Percentiles rank a stretch among this genome's conserved stretches.
Conservation (phyloP, 2,113 vertebrate species). For the Steatornis caripensis region DNA sequence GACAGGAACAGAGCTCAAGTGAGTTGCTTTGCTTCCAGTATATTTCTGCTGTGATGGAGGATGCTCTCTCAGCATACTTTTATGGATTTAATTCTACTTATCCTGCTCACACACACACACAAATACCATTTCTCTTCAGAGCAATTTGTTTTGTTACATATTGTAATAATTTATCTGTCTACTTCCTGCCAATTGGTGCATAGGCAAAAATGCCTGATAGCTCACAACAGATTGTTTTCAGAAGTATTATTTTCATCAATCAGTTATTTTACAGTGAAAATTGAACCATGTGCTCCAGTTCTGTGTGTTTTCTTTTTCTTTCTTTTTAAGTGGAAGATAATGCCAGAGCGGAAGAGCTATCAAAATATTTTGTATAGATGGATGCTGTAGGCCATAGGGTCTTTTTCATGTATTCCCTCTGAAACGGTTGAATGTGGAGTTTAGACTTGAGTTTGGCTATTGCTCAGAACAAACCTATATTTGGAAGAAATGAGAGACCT, state of each 20-base stretch:
- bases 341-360: slow-evolving; percentile 29
- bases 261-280: slow-evolving; percentile 15
- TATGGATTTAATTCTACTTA: slow-evolving; percentile 46
- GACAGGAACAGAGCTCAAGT: neutral
- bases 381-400: slow-evolving; percentile 36
- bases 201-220: slow-evolving; percentile 73
- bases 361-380: slow-evolving; percentile 58
- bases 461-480: slow-evolving; percentile 75
- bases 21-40: slow-evolving; percentile 6
- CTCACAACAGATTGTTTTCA: slow-evolving; percentile 73
- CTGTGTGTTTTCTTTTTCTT: slow-evolving; percentile 18
- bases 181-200: slow-evolving; percentile 70
- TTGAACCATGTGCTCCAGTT: neutral
- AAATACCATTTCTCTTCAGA: slow-evolving; percentile 64
- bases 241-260: slow-evolving; percentile 47
- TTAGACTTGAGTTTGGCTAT: slow-evolving; percentile 72
- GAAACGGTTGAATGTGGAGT: slow-evolving; percentile 61
- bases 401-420: slow-evolving; percentile 64
- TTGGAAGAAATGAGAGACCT: slow-evolving; percentile 79
- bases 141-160: slow-evolving; percentile 72
- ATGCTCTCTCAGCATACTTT: slow-evolving; percentile 60
- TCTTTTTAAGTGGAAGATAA: neutral
- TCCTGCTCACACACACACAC: slow-evolving; percentile 20
- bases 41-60: slow-evolving; percentile 18
- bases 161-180: slow-evolving; percentile 74